phyloP scores from a whole-genome alignment of 1,140 invertebrate genomes.

The Globodera rostochiensis region DNA sequence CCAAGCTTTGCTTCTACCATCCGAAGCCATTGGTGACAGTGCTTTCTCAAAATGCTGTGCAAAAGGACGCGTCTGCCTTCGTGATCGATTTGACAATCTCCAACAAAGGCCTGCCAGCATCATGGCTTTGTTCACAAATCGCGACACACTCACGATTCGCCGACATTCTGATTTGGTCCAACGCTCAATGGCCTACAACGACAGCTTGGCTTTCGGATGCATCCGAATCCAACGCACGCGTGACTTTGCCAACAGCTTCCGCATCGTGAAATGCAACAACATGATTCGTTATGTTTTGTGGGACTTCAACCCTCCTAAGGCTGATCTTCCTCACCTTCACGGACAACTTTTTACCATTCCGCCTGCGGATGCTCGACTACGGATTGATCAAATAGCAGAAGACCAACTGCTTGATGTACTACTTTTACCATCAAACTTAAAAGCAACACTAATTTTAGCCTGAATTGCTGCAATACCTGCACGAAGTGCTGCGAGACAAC shows the following conservation, averaged over 20 bases:
- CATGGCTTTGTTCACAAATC: background rate
- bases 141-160: background rate
- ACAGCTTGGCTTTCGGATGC: background rate
- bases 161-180: background rate
- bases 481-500: background rate
- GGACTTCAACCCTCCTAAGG: background rate
- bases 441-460: background rate
- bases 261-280: slow-evolving; percentile 15
- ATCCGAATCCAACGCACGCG: background rate
- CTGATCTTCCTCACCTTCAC: background rate
- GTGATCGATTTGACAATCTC: background rate
- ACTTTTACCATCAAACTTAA: background rate
- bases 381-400: background rate
- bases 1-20: no score
- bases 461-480: background rate
- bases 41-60: background rate
- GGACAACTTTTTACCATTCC: slow-evolving; percentile 3
- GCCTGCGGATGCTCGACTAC: background rate
- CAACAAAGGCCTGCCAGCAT: background rate
- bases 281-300: background rate
- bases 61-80: background rate
- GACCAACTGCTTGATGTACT: background rate
- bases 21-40: no score
- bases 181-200: background rate
- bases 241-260: background rate